Evolutionary conservation across 2,797 vertebrate genomes (phyloP).

Genomic region (Megalops cyprinoides): DNA sequence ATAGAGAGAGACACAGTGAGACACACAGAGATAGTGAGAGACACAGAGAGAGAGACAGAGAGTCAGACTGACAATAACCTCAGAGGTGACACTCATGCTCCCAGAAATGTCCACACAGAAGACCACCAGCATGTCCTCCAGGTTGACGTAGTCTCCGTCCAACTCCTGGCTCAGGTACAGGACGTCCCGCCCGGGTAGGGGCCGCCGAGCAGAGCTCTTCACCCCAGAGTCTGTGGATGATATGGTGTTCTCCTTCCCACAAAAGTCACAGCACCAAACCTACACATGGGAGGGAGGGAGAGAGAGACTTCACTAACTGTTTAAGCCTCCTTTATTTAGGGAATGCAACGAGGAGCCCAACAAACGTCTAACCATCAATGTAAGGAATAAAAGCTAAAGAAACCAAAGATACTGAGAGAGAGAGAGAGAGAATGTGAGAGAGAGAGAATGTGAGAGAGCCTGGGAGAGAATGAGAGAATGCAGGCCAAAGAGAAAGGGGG

Average conservation of each 20-base stretch:
- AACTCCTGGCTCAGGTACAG: slow-evolving; percentile 57
- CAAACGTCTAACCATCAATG: too few relatives aligned
- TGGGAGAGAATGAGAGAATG: not conserved
- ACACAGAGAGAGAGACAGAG: not conserved
- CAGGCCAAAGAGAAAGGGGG: not conserved
- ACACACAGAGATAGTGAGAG: not conserved
- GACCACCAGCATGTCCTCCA: slow-evolving; percentile 72
- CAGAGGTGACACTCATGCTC: slow-evolving; percentile 78
- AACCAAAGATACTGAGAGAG: too few relatives aligned
- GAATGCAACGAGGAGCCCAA: too few relatives aligned
- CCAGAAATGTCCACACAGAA: slow-evolving; percentile 81
- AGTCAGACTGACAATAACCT: slow-evolving; percentile 56
- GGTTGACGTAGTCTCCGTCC: slow-evolving; percentile 68
- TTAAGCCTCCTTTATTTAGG: too few relatives aligned
- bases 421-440: not conserved
- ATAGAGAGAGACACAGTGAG: not conserved
- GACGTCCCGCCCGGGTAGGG: slow-evolving; percentile 56
- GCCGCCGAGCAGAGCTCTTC: not conserved
- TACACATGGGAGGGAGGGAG: slow-evolving; percentile 30
- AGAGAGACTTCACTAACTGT: too few relatives aligned
- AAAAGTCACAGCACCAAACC: slow-evolving; percentile 79
- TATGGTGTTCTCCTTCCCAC: slow-evolving; percentile 57
- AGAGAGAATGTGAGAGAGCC: not conserved
- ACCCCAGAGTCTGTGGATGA: slow-evolving; percentile 31
- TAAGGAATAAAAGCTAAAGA: too few relatives aligned